Evolutionary conservation across 53 echinoderm and acorn worm genomes (phyloP).

Genomic region (Hippasteria phrygiana): DNA sequence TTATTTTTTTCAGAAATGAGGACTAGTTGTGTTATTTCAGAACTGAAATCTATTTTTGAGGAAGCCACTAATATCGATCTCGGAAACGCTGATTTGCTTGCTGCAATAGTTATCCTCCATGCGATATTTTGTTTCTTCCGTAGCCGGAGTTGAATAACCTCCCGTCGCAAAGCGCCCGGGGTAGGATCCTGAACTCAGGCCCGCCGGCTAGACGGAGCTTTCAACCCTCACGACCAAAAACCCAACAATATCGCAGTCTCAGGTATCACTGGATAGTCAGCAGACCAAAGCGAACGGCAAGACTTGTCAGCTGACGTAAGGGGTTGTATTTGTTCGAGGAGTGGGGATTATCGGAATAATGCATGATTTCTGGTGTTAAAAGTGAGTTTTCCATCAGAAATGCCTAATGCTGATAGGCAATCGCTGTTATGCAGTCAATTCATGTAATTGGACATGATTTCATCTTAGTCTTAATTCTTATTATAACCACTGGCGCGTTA

Average conservation of each 20-base stretch:
- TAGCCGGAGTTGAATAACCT: conserved; percentile 29
- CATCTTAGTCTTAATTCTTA: no score
- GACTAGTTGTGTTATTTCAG: no score
- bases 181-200: neutral
- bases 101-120: neutral
- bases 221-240: conserved; percentile 1
- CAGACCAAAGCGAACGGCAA: neutral
- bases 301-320: neutral
- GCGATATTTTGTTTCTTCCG: neutral
- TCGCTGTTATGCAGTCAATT: no score
- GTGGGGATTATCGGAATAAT: neutral
- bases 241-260: conserved; percentile 11
- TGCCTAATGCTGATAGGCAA: neutral
- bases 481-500: no score
- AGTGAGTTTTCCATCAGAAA: neutral
- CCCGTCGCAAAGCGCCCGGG: conserved; percentile 17
- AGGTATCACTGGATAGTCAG: neutral
- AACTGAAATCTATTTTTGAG: no score
- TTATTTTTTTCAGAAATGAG: no score
- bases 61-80: neutral
- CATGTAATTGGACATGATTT: no score
- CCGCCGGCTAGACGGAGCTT: conserved; percentile 28
- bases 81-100: neutral
- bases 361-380: neutral
- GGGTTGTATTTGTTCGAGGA: neutral